Evolutionary conservation across 1,140 invertebrate genomes (phyloP).

Genomic region (Drosophila bifasciata): DNA sequence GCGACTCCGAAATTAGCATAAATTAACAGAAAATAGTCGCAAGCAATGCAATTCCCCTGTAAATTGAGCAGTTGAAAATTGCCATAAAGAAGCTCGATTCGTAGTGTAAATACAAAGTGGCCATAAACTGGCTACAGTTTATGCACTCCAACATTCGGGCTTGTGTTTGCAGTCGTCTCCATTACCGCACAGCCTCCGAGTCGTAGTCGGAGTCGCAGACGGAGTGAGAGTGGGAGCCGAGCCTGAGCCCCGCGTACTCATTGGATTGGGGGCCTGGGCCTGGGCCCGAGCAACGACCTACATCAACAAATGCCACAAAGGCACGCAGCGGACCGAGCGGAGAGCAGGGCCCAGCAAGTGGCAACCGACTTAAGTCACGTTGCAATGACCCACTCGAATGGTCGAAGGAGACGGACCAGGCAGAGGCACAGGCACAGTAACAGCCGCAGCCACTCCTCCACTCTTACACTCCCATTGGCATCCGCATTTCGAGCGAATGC

Average conservation of each 20-base stretch:
- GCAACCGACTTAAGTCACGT: conserved; percentile 60
- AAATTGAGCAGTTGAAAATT: conserved; percentile 69
- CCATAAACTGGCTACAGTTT: conserved; percentile 74
- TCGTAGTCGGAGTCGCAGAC: neutral
- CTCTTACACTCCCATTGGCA: conserved; percentile 14
- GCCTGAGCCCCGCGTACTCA: conserved; percentile 17
- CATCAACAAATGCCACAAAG: conserved; percentile 68
- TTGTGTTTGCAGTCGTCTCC: conserved; percentile 34
- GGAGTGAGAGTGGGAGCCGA: too few relatives aligned
- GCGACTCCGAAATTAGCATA: conserved; percentile 63
- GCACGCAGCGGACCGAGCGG: conserved; percentile 53
- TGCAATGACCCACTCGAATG: conserved; percentile 65
- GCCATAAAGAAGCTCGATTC: conserved; percentile 69
- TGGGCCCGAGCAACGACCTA: conserved; percentile 63
- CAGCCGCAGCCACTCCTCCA: conserved; percentile 24
- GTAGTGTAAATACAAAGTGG: conserved; percentile 72
- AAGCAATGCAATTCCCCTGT: conserved; percentile 60
- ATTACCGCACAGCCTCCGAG: conserved; percentile 33
- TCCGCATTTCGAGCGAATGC: conserved; percentile 59
- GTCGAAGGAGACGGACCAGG: conserved; percentile 23
- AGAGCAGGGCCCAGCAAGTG: conserved; percentile 23
- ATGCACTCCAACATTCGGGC: conserved; percentile 50
- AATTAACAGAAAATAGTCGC: conserved; percentile 63
- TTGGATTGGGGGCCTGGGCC: conserved; percentile 6
- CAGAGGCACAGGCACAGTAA: neutral